Base-by-base conservation (phyloP, 2,888 invertebrate species). In the Callyntrura sp. region DNA sequence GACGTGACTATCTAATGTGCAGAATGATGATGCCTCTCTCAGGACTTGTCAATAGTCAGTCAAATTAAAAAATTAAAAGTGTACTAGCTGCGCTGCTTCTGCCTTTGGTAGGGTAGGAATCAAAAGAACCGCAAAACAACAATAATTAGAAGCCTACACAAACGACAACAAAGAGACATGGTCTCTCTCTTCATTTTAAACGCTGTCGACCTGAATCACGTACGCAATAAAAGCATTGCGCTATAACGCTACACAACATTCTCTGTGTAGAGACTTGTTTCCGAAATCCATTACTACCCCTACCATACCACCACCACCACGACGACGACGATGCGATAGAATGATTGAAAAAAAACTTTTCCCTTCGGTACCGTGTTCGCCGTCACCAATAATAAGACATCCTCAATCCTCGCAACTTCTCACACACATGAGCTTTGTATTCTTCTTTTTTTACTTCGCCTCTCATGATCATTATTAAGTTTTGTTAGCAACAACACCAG, bases 171-270 rank as follows among this genome's bases (percentile, higher is more conserved):
- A 43, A 57, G 79, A 20, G 23, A 23, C 48, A 20, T 20, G 12
- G 79, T 60, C 23, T 17, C 25, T 14, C 5, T 25, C 78, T 79
- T 55, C 57, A 14, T 43, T 55, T 65, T 48, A 57, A 25, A 81
- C 76, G n/a, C 76, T 78, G 55, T 78, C 90, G 86, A 90, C 90
- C 90, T 86, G 62, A 90, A 90, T 90, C 90, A 90, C 90, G 90
- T 90, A 85, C 60, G 60, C 28, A 57, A 60, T 81, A 60, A 60
- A 81, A 23, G 57, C 17, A 60, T 57, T 43, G 28, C 78, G 17
- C 35, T 35, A n/a, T n/a, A 79, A 79, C 57, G 57, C 43, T 57
- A 28, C 12, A 65, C 12, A 65, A 28, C 25, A 17, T 0, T 12
- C n/a, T 82, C 68, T 82, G 82, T 82, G 90, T 85, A 90, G 82